Percentiles rank a stretch among this genome's conserved stretches.
phyloP scores from a whole-genome alignment of 2,113 vertebrate genomes.

The Bos taurus region ARS-UCD2.0 NC_037337.1:84877001-84877500 shows the following conservation, averaged over 20 bases:
- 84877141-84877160: neutral
- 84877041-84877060: conserved; percentile 2
- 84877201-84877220: conserved; percentile 37
- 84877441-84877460: conserved; percentile 38
- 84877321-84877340: conserved; percentile 56
- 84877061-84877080: conserved; percentile 31
- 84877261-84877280: conserved; percentile 1
- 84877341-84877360: conserved; percentile 62
- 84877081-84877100: conserved; percentile 4
- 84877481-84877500: neutral
- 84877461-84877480: conserved; percentile 10
- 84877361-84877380: conserved; percentile 64
- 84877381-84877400: conserved; percentile 50
- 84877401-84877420: conserved; percentile 50
- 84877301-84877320: conserved; percentile 45
- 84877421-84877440: conserved; percentile 28
- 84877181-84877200: neutral
- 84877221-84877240: neutral
- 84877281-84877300: neutral
- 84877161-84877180: conserved; percentile 30
- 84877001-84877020: neutral
- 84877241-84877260: conserved; percentile 28
- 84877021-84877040: neutral
- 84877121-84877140: conserved; percentile 12
- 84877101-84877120: conserved; percentile 13